Base-by-base conservation (phyloP, 2,888 invertebrate species). In the Magallana nippona region DNA sequence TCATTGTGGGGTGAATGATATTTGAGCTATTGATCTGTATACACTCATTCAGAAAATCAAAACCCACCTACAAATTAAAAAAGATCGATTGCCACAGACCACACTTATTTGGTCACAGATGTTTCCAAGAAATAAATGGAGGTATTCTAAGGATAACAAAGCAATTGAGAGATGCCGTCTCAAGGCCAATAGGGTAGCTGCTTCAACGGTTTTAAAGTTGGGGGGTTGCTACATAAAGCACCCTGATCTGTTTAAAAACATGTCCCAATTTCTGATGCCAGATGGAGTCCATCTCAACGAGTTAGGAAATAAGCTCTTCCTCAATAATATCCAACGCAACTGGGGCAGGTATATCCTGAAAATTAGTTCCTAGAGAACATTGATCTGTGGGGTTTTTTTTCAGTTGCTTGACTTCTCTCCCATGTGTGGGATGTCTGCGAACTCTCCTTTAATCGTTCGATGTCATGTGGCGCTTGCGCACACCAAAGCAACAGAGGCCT, bases 21-120 rank as follows among this genome's bases (percentile, higher is more conserved):
- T 77, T 1, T 13, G 22, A 15, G 13, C 32, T 15, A 77, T 32
- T 32, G 10, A 58, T 58, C 15, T 58, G 58, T 58, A 58, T 58
- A 15, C 58, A n/a, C 58, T 58, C 58, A 58, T 58, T 58, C 15
- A 58, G 58, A 58, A 32, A 77, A 32, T 19, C 15, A 77, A 77
- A 32, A 15, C 77, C n/a, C n/a, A n/a, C 27, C 27, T 5, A 19
- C 15, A 5, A 15, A 11, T 32, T 77, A 32, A 1, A 10, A 77
- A 77, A 19, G 22, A 10, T 77, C 10, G 32, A n/a, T 8, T 77
- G 11, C 77, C 77, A 10, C 77, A 32, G 1, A 13, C 77, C 22
- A 77, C 11, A 77, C 32, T 19, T 32, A 22, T 77, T 15, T 77
- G 77, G 77, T 77, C 77, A 77, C 22, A 32, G 22, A 22, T 77